Evolutionary conservation across 1,140 invertebrate genomes (phyloP), one percentile per base, ranked within the genome.

Genomic region (Coptotermes formosanus): DNA sequence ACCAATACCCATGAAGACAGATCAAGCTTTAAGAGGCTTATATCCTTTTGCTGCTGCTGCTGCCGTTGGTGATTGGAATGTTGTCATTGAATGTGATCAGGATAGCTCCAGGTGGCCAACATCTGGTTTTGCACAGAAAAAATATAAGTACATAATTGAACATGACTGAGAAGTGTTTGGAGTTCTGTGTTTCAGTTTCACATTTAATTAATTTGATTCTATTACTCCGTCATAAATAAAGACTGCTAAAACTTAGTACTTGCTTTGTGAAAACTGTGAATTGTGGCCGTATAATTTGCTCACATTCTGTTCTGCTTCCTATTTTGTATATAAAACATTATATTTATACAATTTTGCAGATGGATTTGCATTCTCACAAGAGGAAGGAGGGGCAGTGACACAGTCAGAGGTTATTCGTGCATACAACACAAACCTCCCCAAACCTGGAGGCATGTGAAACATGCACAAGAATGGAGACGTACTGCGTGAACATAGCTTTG

Each of bases 351-450:
- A 52, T 48, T 85, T 85, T 91, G 88, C 93, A 99, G 97, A 98
- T 95, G 98, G 98, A 87, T 99, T 97, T 93, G 98, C 98, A 87
- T 99, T 99, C 93, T 99, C 98, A 30, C 98, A 99, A 96, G 98
- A 99, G 92, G 98, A 99, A 93, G 96, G 97, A 90, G 98, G 97
- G 87, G 96, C 95, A 89, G 96, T 99, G 81, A 95, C 96, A 43
- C 97, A 99, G 92, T 96, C 97, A 83, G 96, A 97, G 89, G 94
- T 98, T 88, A 98, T 99, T 90, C 94, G 97, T 90, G 96, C 96
- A 45, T 98, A 98, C 94, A 96, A 98, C 92, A 98, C 97, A 87
- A 97, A 96, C 90, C 93, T 95, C 90, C 96, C 96, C 89, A 95
- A 96, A 91, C 95, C 95, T 86, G 94, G 93, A 89, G 96, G 94